phyloP scores from a whole-genome alignment of 2,888 invertebrate species.

The Macrophya annulata region DNA sequence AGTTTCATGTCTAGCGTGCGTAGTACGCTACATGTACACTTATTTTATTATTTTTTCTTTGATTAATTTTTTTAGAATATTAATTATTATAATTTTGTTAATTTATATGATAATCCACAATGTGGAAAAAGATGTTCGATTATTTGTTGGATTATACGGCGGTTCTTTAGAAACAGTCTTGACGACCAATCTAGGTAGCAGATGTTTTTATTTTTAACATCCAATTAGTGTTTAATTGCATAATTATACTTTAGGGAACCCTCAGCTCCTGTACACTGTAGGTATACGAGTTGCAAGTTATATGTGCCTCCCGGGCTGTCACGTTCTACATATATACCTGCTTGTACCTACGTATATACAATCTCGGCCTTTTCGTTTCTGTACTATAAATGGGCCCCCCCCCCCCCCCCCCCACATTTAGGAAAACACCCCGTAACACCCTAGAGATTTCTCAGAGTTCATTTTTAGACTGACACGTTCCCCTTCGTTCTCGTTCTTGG shows the following conservation, averaged over 20 bases:
- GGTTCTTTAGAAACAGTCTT: background rate
- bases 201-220: background rate
- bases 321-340: background rate
- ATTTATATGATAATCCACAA: background rate
- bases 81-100: too few relatives aligned
- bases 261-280: background rate
- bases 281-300: background rate
- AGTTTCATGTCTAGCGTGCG: too few relatives aligned
- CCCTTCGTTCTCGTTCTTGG: constrained; percentile 1
- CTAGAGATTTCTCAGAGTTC: constrained; percentile 8
- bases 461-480: background rate
- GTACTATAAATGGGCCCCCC: background rate
- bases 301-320: background rate
- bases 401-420: background rate
- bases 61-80: too few relatives aligned
- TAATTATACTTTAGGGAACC: constrained; percentile 10
- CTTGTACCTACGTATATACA: background rate
- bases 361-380: constrained; percentile 14
- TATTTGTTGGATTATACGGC: too few relatives aligned
- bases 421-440: constrained; percentile 1
- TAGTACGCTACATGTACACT: too few relatives aligned
- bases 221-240: constrained; percentile 19
- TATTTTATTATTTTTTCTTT: too few relatives aligned
- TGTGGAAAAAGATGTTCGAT: background rate
- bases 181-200: background rate